A percentile compares a stretch with the other conserved stretches of the same genome.
phyloP scores from a whole-genome alignment of 2,888 invertebrate species.

The Seira ritae region DNA sequence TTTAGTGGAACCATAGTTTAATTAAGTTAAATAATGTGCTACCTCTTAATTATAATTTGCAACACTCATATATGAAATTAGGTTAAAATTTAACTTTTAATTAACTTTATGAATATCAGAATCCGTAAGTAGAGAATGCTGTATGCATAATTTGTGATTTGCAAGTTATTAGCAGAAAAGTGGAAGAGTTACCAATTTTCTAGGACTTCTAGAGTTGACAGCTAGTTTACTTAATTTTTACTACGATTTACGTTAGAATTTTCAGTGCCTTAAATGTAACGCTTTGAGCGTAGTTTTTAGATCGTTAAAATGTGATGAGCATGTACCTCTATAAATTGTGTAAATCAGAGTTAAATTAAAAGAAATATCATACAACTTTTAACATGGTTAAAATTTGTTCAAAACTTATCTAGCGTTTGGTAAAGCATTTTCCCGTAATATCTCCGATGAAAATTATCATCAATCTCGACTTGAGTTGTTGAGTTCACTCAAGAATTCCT shows the following conservation, averaged over 20 bases:
- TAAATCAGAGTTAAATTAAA: not conserved
- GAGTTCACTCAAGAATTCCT: slow-evolving; percentile 12
- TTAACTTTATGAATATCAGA: too few relatives aligned
- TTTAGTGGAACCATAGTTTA: too few relatives aligned
- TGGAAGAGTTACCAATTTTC: slow-evolving; percentile 5
- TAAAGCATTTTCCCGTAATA: too few relatives aligned
- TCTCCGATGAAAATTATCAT: not conserved
- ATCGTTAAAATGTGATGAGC: slow-evolving; percentile 59
- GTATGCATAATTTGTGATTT: slow-evolving; percentile 21
- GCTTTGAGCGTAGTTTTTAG: slow-evolving; percentile 52
- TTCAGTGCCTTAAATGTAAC: slow-evolving; percentile 61
- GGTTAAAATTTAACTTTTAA: too few relatives aligned
- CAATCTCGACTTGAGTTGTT: not conserved
- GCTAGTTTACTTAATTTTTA: not conserved
- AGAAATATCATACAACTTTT: not conserved
- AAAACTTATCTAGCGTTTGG: not conserved
- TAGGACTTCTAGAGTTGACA: not conserved
- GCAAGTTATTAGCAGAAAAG: not conserved
- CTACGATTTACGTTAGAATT: slow-evolving; percentile 10
- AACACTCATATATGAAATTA: too few relatives aligned
- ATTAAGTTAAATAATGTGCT: too few relatives aligned
- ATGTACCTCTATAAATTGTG: slow-evolving; percentile 42
- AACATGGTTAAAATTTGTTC: slow-evolving; percentile 5
- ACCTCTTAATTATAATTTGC: too few relatives aligned
- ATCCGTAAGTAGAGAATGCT: too few relatives aligned